Evolutionary conservation across 2,113 vertebrate species (phyloP), one percentile per base, ranked within the genome.

Genomic region (Gambusia holbrooki): DNA sequence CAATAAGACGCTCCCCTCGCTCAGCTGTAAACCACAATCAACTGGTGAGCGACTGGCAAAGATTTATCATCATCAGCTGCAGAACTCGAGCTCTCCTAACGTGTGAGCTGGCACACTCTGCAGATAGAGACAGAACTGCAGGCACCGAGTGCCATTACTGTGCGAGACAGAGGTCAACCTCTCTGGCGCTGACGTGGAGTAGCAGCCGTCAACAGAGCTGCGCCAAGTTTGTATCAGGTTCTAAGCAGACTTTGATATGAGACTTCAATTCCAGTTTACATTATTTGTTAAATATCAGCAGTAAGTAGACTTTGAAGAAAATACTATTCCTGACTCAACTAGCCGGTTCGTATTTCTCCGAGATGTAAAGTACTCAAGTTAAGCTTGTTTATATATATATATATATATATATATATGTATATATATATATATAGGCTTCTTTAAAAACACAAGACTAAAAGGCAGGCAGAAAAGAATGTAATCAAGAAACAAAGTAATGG

Each of bases 11-110:
- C 82, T 85, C 69, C 79, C 78, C 61, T 71, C 60, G 73, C 88
- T 88, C 87, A 79, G 87, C 87, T 87, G 88, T 86, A 89, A 90
- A 88, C 77, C 89, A 92, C 89, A 90, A 89, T 93, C 90, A 92
- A 93, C 87, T 84, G 80, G 86, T 86, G 87, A 89, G 88, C 88
- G 88, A 89, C 89, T 85, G 89, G 81, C 77, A 62, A 74, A 80
- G 84, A 91, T 93, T 91, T 88, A 90, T 93, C 92, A 90, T 90
- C 89, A 88, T 90, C 86, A 88, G 80, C 83, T 74, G 51, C 76
- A 74, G 78, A 84, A 88, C 83, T 84, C 66, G 69, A 83, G 81
- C 81, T 58, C 51, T 58, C 68, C 35, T 58, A 54, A 76, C 19
- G 82, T 82, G 84, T 62, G 88, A 88, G 82, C 83, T 74, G 80